Percentiles rank a stretch among this genome's conserved stretches.
These are phyloP conservation scores for Dysidea cf. avara DNA, from an alignment of 37 sponge, comb jelly and placozoan genomes.

Conservation along the genomic window DNA sequence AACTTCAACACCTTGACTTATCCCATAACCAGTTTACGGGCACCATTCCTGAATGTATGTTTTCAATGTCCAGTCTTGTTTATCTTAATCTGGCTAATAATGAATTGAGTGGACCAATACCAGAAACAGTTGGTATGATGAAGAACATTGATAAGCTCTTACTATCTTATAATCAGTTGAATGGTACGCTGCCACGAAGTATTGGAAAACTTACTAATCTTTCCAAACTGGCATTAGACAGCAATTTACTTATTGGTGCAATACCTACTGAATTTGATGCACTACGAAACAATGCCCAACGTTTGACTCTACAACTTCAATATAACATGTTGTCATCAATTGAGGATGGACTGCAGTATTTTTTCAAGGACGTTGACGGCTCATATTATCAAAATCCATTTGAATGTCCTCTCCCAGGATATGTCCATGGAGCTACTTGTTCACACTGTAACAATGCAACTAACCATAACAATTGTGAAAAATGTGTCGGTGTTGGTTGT, in stretches of 20 bases:
- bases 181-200: constrained; percentile 59
- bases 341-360: constrained; percentile 39
- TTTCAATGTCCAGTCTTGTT: too few species aligned
- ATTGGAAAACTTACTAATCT: constrained; percentile 16
- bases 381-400: constrained; percentile 80
- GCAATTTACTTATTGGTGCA: too few species aligned
- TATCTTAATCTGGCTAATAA: constrained; percentile 58
- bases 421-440: constrained; percentile 45
- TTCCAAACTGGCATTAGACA: too few species aligned
- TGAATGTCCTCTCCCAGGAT: constrained; percentile 63
- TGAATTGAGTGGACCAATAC: constrained; percentile 41
- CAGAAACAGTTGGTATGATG: constrained; percentile 50
- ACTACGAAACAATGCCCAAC: too few species aligned
- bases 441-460: constrained; percentile 55
- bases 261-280: too few species aligned
- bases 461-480: constrained; percentile 37
- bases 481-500: constrained; percentile 48
- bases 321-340: constrained; percentile 56
- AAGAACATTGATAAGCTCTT: constrained; percentile 24
- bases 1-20: constrained; percentile 9
- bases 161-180: constrained; percentile 61
- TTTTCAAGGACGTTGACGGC: constrained; percentile 54
- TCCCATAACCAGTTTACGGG: too few species aligned
- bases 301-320: too few species aligned
- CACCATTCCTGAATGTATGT: too few species aligned